These are phyloP conservation scores for Moxostoma hubbsi DNA, from an alignment of 2,797 vertebrate species.

Conservation along the genomic window DNA sequence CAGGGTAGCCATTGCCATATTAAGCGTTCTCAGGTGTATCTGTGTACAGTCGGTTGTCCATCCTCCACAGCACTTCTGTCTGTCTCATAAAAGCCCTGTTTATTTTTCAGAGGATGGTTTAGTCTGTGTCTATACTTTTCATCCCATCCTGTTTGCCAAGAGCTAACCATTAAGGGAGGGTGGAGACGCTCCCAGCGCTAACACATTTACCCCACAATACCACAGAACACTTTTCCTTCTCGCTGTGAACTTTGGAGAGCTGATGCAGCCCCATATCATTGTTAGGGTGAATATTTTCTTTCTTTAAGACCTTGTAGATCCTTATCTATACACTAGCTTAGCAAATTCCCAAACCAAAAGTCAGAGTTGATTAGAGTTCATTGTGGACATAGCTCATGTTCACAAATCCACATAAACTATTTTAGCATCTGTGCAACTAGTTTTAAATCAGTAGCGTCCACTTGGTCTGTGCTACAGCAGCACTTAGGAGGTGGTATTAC, in stretches of 20 bases:
- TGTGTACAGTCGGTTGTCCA: conserved; percentile 29
- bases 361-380: conserved; percentile 7
- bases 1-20: conserved; percentile 78
- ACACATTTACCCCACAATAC: conserved; percentile 53
- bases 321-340: background rate
- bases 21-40: conserved; percentile 75
- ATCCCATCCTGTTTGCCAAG: conserved; percentile 52
- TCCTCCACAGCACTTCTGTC: conserved; percentile 33
- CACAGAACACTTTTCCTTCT: conserved; percentile 36
- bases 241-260: conserved; percentile 37
- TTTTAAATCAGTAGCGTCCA: background rate
- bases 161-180: conserved; percentile 56
- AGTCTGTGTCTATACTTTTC: conserved; percentile 59
- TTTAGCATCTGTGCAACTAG: background rate
- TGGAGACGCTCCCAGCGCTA: conserved; percentile 49
- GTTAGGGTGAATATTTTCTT: conserved; percentile 31
- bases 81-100: conserved; percentile 51
- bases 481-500: background rate
- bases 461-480: background rate
- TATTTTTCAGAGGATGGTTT: conserved; percentile 59
- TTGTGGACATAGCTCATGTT: background rate
- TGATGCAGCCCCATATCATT: conserved; percentile 16
- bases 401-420: conserved; percentile 3
- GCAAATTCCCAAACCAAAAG: conserved; percentile 18
- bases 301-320: conserved; percentile 20